phyloP scores from a whole-genome alignment of 2,797 vertebrate genomes.

The Tympanoctomys barrerae region DNA sequence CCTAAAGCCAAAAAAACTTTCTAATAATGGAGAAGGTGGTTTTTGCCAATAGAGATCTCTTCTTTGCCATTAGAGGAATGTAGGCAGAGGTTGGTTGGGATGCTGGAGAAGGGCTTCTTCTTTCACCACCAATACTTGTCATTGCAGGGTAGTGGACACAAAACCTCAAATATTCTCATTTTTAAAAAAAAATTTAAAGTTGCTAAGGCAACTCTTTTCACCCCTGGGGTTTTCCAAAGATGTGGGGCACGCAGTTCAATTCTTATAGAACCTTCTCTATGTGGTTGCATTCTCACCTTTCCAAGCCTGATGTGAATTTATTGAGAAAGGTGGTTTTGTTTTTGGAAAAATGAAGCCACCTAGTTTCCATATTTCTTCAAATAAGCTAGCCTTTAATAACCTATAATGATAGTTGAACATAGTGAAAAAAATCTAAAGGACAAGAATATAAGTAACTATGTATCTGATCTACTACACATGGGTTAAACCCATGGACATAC shows the following conservation, averaged over 20 bases:
- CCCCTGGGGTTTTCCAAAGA: background rate
- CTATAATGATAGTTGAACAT: background rate
- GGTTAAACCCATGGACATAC: too few relatives aligned
- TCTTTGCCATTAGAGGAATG: background rate
- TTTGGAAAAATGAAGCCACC: conserved; percentile 4
- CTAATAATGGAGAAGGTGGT: background rate
- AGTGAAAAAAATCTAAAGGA: background rate
- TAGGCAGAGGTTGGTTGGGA: background rate
- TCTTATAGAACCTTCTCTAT: background rate
- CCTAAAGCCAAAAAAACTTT: background rate
- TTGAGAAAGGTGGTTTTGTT: background rate
- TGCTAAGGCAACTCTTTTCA: background rate
- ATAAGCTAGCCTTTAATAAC: conserved; percentile 13
- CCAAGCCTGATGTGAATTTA: background rate
- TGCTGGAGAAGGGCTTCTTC: background rate
- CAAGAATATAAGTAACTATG: background rate
- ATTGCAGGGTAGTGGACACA: background rate
- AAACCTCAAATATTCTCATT: background rate
- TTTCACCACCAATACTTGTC: too few relatives aligned
- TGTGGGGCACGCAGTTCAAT: background rate
- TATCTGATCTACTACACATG: background rate
- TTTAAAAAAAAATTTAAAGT: background rate
- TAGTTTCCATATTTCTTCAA: conserved; percentile 1
- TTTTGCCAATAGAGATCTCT: background rate
- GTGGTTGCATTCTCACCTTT: background rate